Evolutionary conservation across 2,888 invertebrate species (phyloP).

Genomic region (Micoletzkya japonica): DNA sequence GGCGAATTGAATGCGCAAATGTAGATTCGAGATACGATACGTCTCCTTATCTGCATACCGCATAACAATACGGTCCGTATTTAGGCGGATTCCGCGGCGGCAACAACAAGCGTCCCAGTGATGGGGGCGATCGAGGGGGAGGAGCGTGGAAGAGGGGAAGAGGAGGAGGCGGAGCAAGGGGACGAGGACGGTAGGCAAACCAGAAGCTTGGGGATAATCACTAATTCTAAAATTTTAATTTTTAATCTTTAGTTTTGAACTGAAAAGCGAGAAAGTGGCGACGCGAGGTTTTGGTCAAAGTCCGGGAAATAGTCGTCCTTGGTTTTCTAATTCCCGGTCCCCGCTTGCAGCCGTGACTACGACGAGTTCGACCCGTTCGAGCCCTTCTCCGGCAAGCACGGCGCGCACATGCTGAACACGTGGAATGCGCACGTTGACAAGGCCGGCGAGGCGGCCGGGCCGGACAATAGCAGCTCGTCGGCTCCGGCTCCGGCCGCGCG

Average conservation of each 20-base stretch:
- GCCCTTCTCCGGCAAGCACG: slow-evolving; percentile 41
- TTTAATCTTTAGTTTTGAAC: not conserved
- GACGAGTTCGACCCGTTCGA: slow-evolving; percentile 49
- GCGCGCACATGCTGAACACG: not conserved
- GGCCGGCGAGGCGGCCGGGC: not conserved
- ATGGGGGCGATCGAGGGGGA: slow-evolving; percentile 23
- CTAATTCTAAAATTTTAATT: not conserved
- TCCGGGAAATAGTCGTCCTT: not conserved
- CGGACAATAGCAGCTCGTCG: too few species aligned
- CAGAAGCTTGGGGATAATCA: slow-evolving; percentile 17
- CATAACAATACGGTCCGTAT: not conserved
- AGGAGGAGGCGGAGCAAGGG: slow-evolving; percentile 32
- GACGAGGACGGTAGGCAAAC: slow-evolving; percentile 29
- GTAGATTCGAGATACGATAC: too few species aligned
- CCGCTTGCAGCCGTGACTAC: slow-evolving; percentile 15
- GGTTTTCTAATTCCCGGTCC: not conserved
- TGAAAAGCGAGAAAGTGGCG: not conserved
- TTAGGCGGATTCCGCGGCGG: slow-evolving; percentile 10
- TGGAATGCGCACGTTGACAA: slow-evolving; percentile 15
- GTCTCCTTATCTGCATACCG: too few species aligned
- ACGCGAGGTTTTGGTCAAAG: not conserved
- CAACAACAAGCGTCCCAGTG: slow-evolving; percentile 20
- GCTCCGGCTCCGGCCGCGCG: not conserved
- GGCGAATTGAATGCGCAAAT: too few species aligned
- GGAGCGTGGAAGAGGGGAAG: slow-evolving; percentile 14